A percentile compares a stretch with the other conserved stretches of the same genome.
These are phyloP conservation scores for Strigamia maritima DNA, from an alignment of 2,888 invertebrate species.

Conservation along the genomic window DNA sequence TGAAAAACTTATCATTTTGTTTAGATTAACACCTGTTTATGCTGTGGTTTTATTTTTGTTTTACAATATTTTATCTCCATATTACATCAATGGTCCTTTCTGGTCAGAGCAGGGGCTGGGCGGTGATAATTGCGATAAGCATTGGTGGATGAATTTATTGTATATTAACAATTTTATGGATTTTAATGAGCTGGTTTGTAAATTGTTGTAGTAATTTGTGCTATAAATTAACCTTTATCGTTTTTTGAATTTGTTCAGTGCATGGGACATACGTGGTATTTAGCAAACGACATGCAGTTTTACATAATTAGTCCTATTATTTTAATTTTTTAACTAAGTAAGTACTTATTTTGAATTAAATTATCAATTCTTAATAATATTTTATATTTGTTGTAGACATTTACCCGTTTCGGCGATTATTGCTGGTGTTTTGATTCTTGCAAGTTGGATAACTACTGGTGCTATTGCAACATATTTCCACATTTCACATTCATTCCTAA, in stretches of 20 bases:
- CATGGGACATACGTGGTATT: slow-evolving; percentile 33
- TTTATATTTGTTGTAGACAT: background rate
- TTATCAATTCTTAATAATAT: background rate
- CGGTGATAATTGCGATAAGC: background rate
- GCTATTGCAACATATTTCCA: background rate
- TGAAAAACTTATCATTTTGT: background rate
- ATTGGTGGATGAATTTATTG: slow-evolving; percentile 30
- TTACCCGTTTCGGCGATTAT: background rate
- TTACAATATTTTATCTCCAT: background rate
- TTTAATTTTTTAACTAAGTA: slow-evolving; percentile 23
- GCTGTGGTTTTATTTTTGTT: slow-evolving; percentile 16
- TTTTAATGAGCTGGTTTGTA: background rate
- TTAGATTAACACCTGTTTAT: slow-evolving; percentile 35
- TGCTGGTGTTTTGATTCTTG: background rate
- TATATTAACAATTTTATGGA: slow-evolving; percentile 29
- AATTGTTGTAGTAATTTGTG: background rate
- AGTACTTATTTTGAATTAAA: background rate
- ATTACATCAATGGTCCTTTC: slow-evolving; percentile 29
- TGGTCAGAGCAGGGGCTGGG: background rate
- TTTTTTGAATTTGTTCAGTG: background rate
- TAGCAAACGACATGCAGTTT: slow-evolving; percentile 37
- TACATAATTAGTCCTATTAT: slow-evolving; percentile 23
- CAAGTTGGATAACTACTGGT: background rate
- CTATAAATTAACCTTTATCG: background rate
- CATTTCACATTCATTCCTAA: background rate